Percentiles rank a stretch among this genome's conserved stretches.
Conservation (phyloP, 1,140 invertebrate genomes). For the Drosophila pseudoananassae region DNA sequence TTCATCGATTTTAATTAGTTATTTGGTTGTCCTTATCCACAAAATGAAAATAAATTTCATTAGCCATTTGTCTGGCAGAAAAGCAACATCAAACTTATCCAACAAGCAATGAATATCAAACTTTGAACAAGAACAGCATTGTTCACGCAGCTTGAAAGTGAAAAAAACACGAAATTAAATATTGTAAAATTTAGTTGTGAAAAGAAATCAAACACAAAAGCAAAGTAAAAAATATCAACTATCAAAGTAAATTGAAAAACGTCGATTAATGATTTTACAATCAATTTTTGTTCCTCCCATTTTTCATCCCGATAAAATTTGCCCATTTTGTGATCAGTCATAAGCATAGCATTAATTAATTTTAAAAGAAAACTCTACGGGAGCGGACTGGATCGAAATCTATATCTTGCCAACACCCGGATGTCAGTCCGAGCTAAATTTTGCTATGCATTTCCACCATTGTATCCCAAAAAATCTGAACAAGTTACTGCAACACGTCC, state of each 20-base stretch:
- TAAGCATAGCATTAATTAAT: conserved; percentile 33
- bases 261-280: background rate
- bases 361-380: conserved; percentile 11
- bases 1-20: background rate
- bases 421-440: conserved; percentile 28
- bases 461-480: conserved; percentile 11
- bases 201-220: conserved; percentile 18
- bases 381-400: conserved; percentile 3
- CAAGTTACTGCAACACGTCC: conserved; percentile 23
- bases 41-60: conserved; percentile 11
- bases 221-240: conserved; percentile 18
- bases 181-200: conserved; percentile 30
- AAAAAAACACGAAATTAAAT: conserved; percentile 18
- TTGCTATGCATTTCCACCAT: conserved; percentile 35
- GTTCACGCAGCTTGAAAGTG: conserved; percentile 24
- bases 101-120: conserved; percentile 47
- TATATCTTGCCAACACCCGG: conserved; percentile 35
- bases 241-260: conserved; percentile 5
- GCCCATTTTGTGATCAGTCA: conserved; percentile 9
- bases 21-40: background rate
- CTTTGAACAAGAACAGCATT: conserved; percentile 26
- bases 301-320: conserved; percentile 1
- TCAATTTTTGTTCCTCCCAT: background rate
- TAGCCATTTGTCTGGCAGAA: conserved; percentile 29
- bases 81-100: conserved; percentile 27